Conservation (phyloP, 2,888 invertebrate species). For the Seladonia tumulorum region DNA sequence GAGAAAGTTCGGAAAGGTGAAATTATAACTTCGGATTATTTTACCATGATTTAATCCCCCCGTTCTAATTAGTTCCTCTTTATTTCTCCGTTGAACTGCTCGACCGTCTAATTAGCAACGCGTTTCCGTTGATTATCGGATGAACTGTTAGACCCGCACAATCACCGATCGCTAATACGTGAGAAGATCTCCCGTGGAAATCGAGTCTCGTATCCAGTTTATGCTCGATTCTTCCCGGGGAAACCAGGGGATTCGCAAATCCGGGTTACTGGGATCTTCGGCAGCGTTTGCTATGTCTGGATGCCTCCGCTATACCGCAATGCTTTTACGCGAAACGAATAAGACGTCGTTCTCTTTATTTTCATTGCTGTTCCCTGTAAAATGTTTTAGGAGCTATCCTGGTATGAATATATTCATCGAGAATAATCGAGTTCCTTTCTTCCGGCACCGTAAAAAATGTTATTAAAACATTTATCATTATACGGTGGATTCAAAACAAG, state of each 20-base stretch:
- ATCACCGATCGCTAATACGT: background rate
- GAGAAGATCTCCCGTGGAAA: slow-evolving; percentile 1
- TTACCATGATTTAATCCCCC: background rate
- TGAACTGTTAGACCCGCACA: background rate
- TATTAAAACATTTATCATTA: background rate
- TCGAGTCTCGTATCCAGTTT: background rate
- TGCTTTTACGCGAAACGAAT: background rate
- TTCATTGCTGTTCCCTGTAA: background rate
- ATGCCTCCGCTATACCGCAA: background rate
- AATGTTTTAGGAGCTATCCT: background rate
- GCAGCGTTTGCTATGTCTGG: background rate
- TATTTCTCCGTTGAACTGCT: background rate
- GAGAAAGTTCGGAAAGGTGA: background rate
- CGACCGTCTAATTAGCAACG: slow-evolving; percentile 1
- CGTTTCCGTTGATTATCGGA: slow-evolving; percentile 6
- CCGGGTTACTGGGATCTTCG: background rate
- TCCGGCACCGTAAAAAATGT: background rate
- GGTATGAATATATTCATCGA: background rate
- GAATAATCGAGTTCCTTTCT: background rate
- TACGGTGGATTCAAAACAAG: no score
- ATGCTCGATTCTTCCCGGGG: background rate
- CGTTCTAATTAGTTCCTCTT: slow-evolving; percentile 14
- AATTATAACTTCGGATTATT: background rate
- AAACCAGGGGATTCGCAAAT: background rate
- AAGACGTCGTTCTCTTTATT: background rate